Percentiles rank a stretch among this genome's conserved stretches.
Evolutionary conservation across 2,797 vertebrate species (phyloP).

Genomic region (Furcifer pardalis): DNA sequence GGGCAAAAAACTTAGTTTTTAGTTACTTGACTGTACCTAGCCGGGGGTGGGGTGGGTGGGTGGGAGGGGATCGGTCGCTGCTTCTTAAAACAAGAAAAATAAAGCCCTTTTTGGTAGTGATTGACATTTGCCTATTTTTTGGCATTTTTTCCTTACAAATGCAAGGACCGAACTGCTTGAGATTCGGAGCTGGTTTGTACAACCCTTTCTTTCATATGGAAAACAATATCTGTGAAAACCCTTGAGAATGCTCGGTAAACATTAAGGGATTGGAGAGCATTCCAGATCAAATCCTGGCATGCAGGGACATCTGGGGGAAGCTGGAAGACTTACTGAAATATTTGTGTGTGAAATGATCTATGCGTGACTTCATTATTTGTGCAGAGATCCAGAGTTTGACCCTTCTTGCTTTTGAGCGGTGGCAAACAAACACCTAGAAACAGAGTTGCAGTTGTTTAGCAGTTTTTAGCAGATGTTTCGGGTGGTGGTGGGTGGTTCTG

Average conservation of each 20-base stretch:
- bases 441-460: neutral
- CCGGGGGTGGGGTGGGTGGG: too few species aligned
- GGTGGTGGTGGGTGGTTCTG: too few species aligned
- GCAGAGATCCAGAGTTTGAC: neutral
- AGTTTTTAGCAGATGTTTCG: neutral
- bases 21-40: neutral
- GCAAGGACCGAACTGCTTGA: neutral
- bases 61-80: too few species aligned
- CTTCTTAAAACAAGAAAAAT: neutral
- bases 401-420: neutral
- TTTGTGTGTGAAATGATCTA: neutral
- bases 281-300: constrained; percentile 1
- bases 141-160: neutral
- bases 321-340: neutral
- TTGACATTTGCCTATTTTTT: neutral
- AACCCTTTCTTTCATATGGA: neutral
- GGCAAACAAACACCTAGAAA: neutral
- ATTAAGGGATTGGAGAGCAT: neutral
- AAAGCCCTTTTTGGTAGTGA: neutral
- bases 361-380: neutral
- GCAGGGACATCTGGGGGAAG: neutral
- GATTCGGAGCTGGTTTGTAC: neutral
- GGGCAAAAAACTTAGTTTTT: constrained; percentile 3
- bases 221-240: constrained; percentile 22
- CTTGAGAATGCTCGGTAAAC: neutral